phyloP scores from a whole-genome alignment of 2,888 invertebrate genomes.

The Ramazzottius varieornatus region DNA sequence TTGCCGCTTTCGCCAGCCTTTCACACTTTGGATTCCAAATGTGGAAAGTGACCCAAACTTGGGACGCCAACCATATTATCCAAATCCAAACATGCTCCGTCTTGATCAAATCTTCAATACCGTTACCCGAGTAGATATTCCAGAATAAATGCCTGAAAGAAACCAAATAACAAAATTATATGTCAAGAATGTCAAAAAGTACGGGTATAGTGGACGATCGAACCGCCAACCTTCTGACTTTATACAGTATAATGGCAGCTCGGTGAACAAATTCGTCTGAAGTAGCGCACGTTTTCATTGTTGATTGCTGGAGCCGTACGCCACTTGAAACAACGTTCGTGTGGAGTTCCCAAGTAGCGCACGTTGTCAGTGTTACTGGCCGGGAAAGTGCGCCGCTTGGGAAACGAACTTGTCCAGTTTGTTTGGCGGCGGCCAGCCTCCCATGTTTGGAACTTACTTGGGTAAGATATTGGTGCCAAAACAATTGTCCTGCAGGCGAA shows the following conservation, averaged over 20 bases:
- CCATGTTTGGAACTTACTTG: too few relatives aligned
- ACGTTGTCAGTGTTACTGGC: too few relatives aligned
- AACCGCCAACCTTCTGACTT: too few relatives aligned
- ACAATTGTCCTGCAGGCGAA: constrained; percentile 58
- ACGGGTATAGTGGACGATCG: neutral
- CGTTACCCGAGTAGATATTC: neutral
- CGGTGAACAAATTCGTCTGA: too few relatives aligned
- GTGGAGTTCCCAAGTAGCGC: too few relatives aligned
- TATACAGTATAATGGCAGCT: too few relatives aligned
- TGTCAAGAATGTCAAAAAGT: constrained; percentile 11
- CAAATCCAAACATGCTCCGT: constrained; percentile 62
- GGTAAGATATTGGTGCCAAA: constrained; percentile 61
- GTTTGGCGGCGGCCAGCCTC: too few relatives aligned
- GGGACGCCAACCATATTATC: constrained; percentile 69
- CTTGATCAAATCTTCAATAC: constrained; percentile 12
- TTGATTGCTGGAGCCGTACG: too few relatives aligned
- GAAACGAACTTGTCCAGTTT: too few relatives aligned
- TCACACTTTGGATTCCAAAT: constrained; percentile 96
- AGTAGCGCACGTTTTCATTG: too few relatives aligned
- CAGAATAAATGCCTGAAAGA: neutral
- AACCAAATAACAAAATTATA: constrained; percentile 14
- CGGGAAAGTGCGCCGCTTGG: too few relatives aligned
- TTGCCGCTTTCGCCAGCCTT: constrained; percentile 80
- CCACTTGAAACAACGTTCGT: too few relatives aligned
- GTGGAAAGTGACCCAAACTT: constrained; percentile 84